Percentiles rank a stretch among this genome's conserved stretches.
Conservation (phyloP, 1,140 invertebrate genomes). For the Cephus cinctus region DNA sequence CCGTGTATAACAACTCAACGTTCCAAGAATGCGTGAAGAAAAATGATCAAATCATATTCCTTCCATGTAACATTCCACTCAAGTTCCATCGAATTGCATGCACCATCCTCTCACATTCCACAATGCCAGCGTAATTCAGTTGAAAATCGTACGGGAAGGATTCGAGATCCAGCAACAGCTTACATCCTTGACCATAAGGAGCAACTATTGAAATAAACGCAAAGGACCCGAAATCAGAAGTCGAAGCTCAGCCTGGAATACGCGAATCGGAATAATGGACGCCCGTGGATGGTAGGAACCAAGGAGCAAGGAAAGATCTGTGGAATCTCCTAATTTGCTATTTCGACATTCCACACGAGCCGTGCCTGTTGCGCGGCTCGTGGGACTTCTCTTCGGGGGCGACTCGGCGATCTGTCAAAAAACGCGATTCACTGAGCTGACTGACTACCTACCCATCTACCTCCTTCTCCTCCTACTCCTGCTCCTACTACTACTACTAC, state of each 20-base stretch:
- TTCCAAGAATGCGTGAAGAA: no score
- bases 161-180: no score
- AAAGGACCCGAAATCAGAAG: no score
- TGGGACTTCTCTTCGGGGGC: slow-evolving; percentile 41
- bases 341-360: slow-evolving; percentile 46
- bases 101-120: no score
- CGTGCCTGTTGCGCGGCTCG: slow-evolving; percentile 37
- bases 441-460: slow-evolving; percentile 23
- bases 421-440: slow-evolving; percentile 35
- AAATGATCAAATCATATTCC: no score
- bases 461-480: slow-evolving; percentile 12
- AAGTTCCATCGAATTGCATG: no score
- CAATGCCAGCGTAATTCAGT: no score
- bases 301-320: slow-evolving; percentile 24
- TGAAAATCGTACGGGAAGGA: no score
- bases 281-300: slow-evolving; percentile 14
- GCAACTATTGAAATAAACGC: no score
- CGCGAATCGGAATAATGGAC: slow-evolving; percentile 11
- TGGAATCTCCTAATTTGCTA: slow-evolving; percentile 54
- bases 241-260: slow-evolving; percentile 1
- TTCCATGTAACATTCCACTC: not conserved
- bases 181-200: no score
- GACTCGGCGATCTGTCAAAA: slow-evolving; percentile 45
- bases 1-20: no score
- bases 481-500: not conserved